Evolutionary conservation across 2,113 vertebrate species (phyloP).

Genomic region (Fulica atra): DNA sequence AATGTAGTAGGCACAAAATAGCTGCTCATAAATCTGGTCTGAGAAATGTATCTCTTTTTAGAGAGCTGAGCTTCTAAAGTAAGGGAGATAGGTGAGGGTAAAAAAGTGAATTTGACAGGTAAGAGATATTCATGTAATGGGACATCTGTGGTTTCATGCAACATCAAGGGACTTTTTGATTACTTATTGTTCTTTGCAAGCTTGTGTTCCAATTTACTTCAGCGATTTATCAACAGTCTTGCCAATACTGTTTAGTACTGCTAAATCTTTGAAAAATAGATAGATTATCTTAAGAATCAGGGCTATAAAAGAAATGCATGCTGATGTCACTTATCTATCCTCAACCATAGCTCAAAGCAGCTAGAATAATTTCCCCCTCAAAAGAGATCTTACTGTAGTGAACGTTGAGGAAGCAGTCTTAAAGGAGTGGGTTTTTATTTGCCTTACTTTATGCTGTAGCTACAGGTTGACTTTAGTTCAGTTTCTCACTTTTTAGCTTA

Average conservation of each 20-base stretch:
- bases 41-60: background rate
- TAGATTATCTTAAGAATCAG: background rate
- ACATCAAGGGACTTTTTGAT: background rate
- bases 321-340: background rate
- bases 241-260: background rate
- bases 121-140: background rate
- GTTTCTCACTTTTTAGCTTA: background rate
- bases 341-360: background rate
- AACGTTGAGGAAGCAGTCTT: background rate
- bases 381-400: background rate
- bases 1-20: background rate
- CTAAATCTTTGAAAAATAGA: background rate
- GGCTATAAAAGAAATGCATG: background rate
- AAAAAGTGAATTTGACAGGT: background rate
- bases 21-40: background rate
- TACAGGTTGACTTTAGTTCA: background rate
- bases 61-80: background rate
- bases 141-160: background rate
- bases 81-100: background rate
- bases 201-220: background rate
- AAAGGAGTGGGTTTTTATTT: background rate
- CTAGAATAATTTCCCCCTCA: background rate
- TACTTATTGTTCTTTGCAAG: background rate
- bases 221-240: background rate
- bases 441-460: background rate